Base-by-base conservation (phyloP, 2,888 invertebrate species). In the Anodontia alba region DNA sequence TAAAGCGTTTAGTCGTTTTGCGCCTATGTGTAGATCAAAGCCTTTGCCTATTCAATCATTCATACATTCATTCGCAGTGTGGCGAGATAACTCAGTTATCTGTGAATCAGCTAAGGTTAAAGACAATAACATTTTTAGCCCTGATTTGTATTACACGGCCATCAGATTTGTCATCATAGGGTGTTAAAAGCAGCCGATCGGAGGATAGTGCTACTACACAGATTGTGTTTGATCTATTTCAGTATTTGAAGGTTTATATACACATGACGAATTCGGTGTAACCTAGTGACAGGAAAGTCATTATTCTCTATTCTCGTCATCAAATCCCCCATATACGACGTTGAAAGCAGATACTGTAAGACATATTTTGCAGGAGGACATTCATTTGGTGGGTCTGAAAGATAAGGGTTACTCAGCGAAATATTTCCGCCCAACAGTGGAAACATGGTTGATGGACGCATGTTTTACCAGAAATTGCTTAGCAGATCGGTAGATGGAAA, bases 401-500 rank as follows among this genome's bases (percentile, higher is more conserved):
- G 42, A 42, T 15, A 42, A 12, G 26, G 43, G 36, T 17, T 73
- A 15, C 43, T 26, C 36, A 26, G 43, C 73, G n/a, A 73, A 62
- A 26, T 66, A 36, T 10, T 38, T 66, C n/a, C 17, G 38, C 17
- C 62, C 73, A 7, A 73, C 66, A 1, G 73, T n/a, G 20, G 43
- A 42, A 38, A 38, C 66, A 7, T n/a, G 38, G 23, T 62, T 57
- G 5, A 66, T 57, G 20, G 29, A 73, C 7, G 38, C 23, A 10
- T 62, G 12, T 73, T 23, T 15, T 7, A 10, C 62, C 62, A 42
- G 66, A 73, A 43, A 73, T 29, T 62, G n/a, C n/a, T n/a, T n/a
- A n/a, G 73, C 38, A 73, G 38, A 12, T 73, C 17, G 62, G 66
- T 12, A 23, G 62, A 38, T 73, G 73, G 73, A 73, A 73, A 42